Evolutionary conservation across 2,888 invertebrate genomes (phyloP), one percentile per base, ranked within the genome.

Genomic region (Graphium colonna): DNA sequence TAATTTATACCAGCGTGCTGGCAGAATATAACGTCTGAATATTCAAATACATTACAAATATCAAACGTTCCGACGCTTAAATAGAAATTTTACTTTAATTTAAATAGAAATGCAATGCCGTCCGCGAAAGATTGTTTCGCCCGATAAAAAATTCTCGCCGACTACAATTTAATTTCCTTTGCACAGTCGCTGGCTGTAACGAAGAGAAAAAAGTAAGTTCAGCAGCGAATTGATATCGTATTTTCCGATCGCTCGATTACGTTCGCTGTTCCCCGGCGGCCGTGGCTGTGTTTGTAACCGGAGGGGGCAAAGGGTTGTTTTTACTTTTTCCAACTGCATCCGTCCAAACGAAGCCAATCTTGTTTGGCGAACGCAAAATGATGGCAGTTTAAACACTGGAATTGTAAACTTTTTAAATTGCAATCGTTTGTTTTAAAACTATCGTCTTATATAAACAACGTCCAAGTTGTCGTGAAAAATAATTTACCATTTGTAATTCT

Each of bases 201-300:
- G 43, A 39, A 68, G 73, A 55, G 69, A 71, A 75, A 71, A 75
- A 71, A 65, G 73, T 65, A 74, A 76, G 62, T 74, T 77, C 68
- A 68, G 62, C 64, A 68, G 62, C 64, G 72, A 73, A 78, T 76
- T 73, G 75, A 76, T 81, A 79, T 81, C 77, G 73, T 68, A 64
- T 73, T 79, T 77, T 65, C 68, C 74, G 71, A 77, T 79, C 69
- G 67, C 64, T 69, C 67, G 65, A 70, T 69, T 65, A 67, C 59
- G 61, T 57, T 57, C 52, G 57, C 16, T 26, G 52, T 51, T 51
- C 33, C 50, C 45, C 56, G 63, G 47, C 52, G 60, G 60, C 26
- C 55, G 46, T 56, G 56, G 16, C 40, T 15, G 28, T 21, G n/a
- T 44, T 18, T 54, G 43, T 41, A 42, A 21, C 46, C 38, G 26